Percentiles rank a stretch among this genome's conserved stretches.
phyloP scores from a whole-genome alignment of 2,113 vertebrate genomes.

The Apteryx mantelli region DNA sequence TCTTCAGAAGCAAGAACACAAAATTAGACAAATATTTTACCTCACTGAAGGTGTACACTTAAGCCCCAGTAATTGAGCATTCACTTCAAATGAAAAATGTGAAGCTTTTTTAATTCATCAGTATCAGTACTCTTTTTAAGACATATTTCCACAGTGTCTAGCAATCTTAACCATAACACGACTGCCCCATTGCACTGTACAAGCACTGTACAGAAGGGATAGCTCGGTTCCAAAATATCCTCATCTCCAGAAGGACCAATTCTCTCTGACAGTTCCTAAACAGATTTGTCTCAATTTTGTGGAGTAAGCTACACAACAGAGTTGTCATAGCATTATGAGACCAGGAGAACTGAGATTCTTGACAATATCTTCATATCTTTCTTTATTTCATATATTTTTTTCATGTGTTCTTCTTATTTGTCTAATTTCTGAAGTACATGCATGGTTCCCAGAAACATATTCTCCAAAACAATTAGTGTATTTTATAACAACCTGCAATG shows the following conservation, averaged over 20 bases:
- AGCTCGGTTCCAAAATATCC: neutral
- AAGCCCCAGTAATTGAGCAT: neutral
- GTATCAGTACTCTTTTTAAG: neutral
- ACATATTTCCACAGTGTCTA: neutral
- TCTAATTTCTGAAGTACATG: neutral
- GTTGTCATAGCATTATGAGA: neutral
- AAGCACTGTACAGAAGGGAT: neutral
- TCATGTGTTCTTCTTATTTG: neutral
- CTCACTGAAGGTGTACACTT: neutral
- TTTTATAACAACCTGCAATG: neutral
- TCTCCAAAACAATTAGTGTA: neutral
- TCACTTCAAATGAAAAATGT: neutral
- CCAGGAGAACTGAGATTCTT: neutral
- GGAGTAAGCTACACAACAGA: neutral
- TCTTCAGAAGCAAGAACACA: neutral
- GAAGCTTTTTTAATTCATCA: neutral
- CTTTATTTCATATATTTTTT: neutral
- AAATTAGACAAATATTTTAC: neutral
- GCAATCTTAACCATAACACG: neutral
- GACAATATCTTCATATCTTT: neutral
- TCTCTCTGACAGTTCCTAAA: neutral
- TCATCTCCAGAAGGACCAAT: neutral
- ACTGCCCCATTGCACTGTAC: neutral
- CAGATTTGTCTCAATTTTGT: neutral
- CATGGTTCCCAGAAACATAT: neutral